Percentiles rank a stretch among this genome's conserved stretches.
Evolutionary conservation across 2,113 vertebrate genomes (phyloP).

Genomic region (Caretta caretta): DNA sequence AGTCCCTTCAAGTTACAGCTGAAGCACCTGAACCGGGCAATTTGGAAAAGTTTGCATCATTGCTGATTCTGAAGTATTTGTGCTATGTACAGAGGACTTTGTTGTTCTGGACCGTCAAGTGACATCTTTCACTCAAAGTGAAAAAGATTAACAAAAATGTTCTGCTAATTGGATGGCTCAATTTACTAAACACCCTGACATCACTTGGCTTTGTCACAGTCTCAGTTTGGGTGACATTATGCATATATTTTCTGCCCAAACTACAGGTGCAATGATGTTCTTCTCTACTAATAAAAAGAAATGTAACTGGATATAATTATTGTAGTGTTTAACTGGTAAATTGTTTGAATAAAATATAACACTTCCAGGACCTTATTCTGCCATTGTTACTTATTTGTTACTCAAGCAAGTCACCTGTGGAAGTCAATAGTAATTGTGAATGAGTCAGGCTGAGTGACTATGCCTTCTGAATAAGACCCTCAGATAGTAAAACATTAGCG

Average conservation of each 20-base stretch:
- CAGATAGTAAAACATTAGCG: background rate
- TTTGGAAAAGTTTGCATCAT: background rate
- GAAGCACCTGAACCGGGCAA: background rate
- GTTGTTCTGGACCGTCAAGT: background rate
- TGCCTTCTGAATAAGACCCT: background rate
- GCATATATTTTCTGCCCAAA: background rate
- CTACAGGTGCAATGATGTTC: background rate
- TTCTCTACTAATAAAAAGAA: background rate
- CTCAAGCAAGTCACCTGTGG: fast-evolving
- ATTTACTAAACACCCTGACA: background rate
- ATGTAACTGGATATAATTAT: background rate
- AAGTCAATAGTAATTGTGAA: background rate
- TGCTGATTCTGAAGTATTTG: background rate
- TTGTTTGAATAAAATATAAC: constrained; percentile 15
- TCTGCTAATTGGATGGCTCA: background rate
- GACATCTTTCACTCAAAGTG: background rate
- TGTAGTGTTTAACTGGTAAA: background rate
- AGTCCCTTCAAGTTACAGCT: background rate
- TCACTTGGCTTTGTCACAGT: background rate
- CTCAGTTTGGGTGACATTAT: background rate
- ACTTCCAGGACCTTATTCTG: background rate
- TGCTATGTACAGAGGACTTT: background rate
- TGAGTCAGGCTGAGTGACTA: background rate
- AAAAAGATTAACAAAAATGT: constrained; percentile 1
- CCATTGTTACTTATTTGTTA: background rate